phyloP scores from a whole-genome alignment of 2,888 invertebrate genomes.

The Dryocosmus kuriphilus region DNA sequence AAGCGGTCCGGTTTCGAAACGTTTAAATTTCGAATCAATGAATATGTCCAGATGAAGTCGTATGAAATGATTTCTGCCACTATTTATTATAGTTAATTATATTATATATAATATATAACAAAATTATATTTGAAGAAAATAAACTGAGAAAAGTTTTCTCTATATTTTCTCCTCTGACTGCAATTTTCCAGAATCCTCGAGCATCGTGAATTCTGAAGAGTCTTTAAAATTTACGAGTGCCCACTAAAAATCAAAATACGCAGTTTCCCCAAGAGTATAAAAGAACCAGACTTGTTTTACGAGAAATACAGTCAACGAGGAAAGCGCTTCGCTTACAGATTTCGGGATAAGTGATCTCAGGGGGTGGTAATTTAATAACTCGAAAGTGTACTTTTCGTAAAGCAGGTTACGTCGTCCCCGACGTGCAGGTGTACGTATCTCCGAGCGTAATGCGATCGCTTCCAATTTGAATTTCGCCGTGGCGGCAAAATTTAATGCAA shows the following conservation, averaged over 20 bases:
- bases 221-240: conserved; percentile 32
- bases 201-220: background rate
- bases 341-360: conserved; percentile 32
- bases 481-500: conserved; percentile 49
- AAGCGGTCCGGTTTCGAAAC: too few relatives aligned
- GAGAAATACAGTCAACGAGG: conserved; percentile 27
- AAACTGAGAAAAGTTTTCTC: too few relatives aligned
- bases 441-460: conserved; percentile 48
- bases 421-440: conserved; percentile 42
- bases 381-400: conserved; percentile 44
- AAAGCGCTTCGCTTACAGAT: conserved; percentile 27
- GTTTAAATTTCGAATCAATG: too few relatives aligned
- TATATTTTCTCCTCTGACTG: background rate
- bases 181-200: background rate
- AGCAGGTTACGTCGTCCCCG: conserved; percentile 34
- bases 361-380: conserved; percentile 42
- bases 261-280: conserved; percentile 24
- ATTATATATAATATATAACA: too few relatives aligned
- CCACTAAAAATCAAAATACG: conserved; percentile 36
- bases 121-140: too few relatives aligned
- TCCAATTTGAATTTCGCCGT: conserved; percentile 48
- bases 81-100: too few relatives aligned
- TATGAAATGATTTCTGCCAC: too few relatives aligned
- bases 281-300: conserved; percentile 31
- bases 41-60: too few relatives aligned